Base-by-base conservation (phyloP, 2,888 invertebrate genomes). In the Silvanus unidentatus region DNA sequence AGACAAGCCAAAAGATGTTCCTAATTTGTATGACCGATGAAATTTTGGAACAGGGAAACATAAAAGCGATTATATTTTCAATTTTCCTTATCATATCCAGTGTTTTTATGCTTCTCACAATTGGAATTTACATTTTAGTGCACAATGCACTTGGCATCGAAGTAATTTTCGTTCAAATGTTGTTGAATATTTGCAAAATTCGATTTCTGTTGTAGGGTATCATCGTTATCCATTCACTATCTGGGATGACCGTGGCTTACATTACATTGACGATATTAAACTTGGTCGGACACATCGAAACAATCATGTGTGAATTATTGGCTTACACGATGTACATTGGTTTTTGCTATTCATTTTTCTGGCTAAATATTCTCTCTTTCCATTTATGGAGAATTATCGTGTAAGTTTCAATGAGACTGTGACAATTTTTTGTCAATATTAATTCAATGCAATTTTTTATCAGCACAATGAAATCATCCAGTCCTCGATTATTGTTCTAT, bases 341-440 rank as follows among this genome's bases (percentile, higher is more conserved):
- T 67, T 80, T 82, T 72, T 70, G 84, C 62, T 76, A 80, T 1
- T 77, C 81, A n/a, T 85, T 85, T 69, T 82, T 83, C 62, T 85
- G 85, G 85, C 71, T 84, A 69, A 84, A 82, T 59, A 73, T 82
- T 4, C 77, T 83, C 15, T 77, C 81, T 29, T 79, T 84, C 53
- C 84, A 86, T 62, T 77, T 84, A 42, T 85, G 80, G 75, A 75
- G 78, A 55, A 74, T 75, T 10, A 78, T 79, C 1, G 73, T 78
- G 85, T 85, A 72, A 80, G 82, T 77, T 30, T 22, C 22, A 22
- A 5, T 22, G n/a, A n/a, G n/a, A n/a, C n/a, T n/a, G n/a, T n/a
- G 35, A 2, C 14, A 14, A 29, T 12, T 32, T n/a, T 30, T 36
- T 28, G 10, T 37, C 28, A 13, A 41, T 36, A 28, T 45, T n/a